phyloP scores from a whole-genome alignment of 2,888 invertebrate genomes.

The Protophormia terraenovae region DNA sequence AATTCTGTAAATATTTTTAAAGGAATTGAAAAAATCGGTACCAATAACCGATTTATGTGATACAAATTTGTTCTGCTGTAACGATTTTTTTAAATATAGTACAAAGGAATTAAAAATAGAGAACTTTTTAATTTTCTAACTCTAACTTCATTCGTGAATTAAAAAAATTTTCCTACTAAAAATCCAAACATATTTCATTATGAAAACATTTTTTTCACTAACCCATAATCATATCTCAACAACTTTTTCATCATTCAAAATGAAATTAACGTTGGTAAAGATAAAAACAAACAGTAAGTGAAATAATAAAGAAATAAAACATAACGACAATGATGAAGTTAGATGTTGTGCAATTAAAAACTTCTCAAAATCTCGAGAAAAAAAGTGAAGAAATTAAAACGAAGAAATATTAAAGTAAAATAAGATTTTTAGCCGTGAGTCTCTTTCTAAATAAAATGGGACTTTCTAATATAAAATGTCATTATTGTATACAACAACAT shows the following conservation, averaged over 20 bases:
- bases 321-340: slow-evolving; percentile 10
- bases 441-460: slow-evolving; percentile 22
- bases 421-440: not conserved
- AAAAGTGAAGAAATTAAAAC: not conserved
- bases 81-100: no score
- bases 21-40: no score
- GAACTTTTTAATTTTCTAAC: no score
- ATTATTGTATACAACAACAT: not conserved
- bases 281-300: not conserved
- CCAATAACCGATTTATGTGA: no score
- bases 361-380: slow-evolving; percentile 30
- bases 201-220: no score
- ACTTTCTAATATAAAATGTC: slow-evolving; percentile 39
- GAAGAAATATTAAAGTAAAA: not conserved
- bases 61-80: no score
- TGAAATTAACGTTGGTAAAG: not conserved
- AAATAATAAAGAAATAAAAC: slow-evolving; percentile 13
- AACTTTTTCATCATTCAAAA: not conserved
- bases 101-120: no score
- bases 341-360: slow-evolving; percentile 40
- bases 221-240: not conserved
- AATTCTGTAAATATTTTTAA: no score
- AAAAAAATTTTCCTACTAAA: no score
- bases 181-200: no score
- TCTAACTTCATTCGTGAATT: no score